Conservation (phyloP, 2,888 invertebrate genomes). For the Amphipyra berbera region DNA sequence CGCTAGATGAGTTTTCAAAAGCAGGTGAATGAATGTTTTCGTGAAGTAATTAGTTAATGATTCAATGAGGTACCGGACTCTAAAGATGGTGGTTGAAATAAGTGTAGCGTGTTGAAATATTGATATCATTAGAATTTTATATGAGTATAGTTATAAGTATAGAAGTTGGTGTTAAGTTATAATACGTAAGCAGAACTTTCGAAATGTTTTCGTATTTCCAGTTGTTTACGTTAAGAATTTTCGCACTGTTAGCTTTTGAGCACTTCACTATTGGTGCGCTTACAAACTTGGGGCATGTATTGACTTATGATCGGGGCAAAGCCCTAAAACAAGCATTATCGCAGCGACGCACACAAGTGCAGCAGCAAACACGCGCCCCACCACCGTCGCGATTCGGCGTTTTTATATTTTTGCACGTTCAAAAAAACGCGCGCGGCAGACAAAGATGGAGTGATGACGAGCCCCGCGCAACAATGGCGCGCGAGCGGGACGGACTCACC, state of each 20-base stretch:
- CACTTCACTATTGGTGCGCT: constrained; percentile 56
- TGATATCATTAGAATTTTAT: no score
- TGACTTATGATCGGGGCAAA: constrained; percentile 89
- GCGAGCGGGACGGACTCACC: constrained; percentile 83
- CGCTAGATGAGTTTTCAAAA: constrained; percentile 24
- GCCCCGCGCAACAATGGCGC: constrained; percentile 82
- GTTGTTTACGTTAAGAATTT: constrained; percentile 60
- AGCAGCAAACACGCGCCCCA: constrained; percentile 72
- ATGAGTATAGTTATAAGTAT: no score
- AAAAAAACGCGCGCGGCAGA: constrained; percentile 87
- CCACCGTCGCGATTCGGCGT: constrained; percentile 85
- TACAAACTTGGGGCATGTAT: constrained; percentile 72
- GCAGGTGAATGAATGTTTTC: constrained; percentile 17
- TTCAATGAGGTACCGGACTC: constrained; percentile 27
- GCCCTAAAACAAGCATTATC: constrained; percentile 87
- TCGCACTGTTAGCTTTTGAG: constrained; percentile 54
- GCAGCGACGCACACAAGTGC: constrained; percentile 82
- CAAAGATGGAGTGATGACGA: constrained; percentile 89
- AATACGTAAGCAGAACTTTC: constrained; percentile 26
- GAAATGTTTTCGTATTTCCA: constrained; percentile 34
- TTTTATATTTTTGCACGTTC: constrained; percentile 90
- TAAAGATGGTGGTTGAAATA: background rate
- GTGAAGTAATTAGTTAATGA: constrained; percentile 29
- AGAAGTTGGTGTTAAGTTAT: constrained; percentile 5
- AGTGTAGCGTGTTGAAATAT: background rate